Base-by-base conservation (phyloP, 1,140 invertebrate genomes). In the Drosophila mojavensis region DNA sequence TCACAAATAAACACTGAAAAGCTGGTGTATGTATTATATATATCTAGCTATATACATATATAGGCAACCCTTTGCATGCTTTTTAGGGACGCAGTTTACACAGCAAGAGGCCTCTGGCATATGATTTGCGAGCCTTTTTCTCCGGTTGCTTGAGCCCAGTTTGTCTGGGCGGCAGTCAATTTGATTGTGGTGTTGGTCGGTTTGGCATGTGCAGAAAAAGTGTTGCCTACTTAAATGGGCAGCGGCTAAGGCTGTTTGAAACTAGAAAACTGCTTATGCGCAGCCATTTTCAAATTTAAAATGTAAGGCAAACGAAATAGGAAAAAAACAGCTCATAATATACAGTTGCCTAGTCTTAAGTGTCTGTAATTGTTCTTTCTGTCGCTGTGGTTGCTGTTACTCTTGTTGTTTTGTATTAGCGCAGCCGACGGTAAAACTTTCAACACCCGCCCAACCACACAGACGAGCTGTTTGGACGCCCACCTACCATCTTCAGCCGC, bases 161-260 rank as follows among this genome's bases (percentile, higher is more conserved):
- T 26, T 33, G 30, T 58, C 45, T 65, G 66, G 36, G 69, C 13
- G 79, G 50, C 64, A 41, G 41, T 56, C 51, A 65, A 64, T 70
- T 81, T 79, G 56, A 75, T 78, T 63, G 55, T 62, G 63, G 59
- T 59, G 64, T 81, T 66, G 64, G 68, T 78, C 69, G 64, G 45
- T 54, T 69, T 65, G 54, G 67, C 50, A 48, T 51, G 15, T 39
- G 24, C 39, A 48, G 43, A 75, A 13, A 75, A 81, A 73, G 26
- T 70, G 83, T 77, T 86, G 83, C 82, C 79, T 79, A 73, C 67
- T 79, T 74, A 62, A 59, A 53, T 67, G 71, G 67, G 75, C 58
- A 65, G 48, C 28, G 17, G 53, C 17, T 39, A 39, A 3, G 11
- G 9, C 10, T 11, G 36, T 3, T 39, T 3, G 11, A 41, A 39